Evolutionary conservation across 1,140 invertebrate species (phyloP).

Genomic region (Apolygus lucorum): DNA sequence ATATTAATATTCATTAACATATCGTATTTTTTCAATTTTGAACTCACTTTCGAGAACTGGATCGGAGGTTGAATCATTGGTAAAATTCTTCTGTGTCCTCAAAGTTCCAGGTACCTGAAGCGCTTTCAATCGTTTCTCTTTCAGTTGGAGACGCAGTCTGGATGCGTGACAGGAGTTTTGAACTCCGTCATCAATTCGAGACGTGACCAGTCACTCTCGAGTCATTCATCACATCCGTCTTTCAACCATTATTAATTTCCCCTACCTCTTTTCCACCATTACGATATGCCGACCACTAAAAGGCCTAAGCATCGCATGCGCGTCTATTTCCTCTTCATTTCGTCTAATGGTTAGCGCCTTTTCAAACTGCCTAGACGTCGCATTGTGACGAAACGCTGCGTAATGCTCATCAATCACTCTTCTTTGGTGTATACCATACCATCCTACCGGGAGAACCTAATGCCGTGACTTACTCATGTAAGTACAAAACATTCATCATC

Average conservation of each 20-base stretch:
- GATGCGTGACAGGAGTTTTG: too few species aligned
- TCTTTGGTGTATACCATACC: not conserved
- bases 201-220: not conserved
- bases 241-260: too few species aligned
- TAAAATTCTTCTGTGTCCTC: too few species aligned
- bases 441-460: not conserved
- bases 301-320: not conserved
- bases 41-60: too few species aligned
- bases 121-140: too few species aligned
- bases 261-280: not conserved
- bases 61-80: too few species aligned
- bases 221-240: not conserved
- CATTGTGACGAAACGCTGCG: not conserved
- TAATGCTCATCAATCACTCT: not conserved
- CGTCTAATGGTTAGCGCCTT: not conserved
- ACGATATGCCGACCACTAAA: not conserved
- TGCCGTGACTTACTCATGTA: not conserved
- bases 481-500: not conserved
- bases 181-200: too few species aligned
- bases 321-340: not conserved
- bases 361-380: not conserved
- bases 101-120: too few species aligned
- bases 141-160: too few species aligned
- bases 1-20: too few species aligned
- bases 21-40: too few species aligned